Base-by-base conservation (phyloP, 2,113 vertebrate genomes). In the Aspiorhynchus laticeps region DNA sequence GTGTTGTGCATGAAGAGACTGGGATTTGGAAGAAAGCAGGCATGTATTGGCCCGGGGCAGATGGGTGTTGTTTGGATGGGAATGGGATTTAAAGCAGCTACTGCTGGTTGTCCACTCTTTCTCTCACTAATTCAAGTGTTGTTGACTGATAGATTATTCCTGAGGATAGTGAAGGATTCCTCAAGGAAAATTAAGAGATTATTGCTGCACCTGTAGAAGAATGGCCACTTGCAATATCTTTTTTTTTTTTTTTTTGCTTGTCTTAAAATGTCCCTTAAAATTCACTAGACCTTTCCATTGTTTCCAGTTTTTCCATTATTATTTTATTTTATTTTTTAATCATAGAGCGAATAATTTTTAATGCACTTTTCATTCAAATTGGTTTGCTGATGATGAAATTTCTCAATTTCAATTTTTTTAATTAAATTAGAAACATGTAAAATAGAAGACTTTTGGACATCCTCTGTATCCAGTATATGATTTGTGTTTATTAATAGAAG, bases 201-300 rank as follows among this genome's bases (percentile, higher is more conserved):
- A 90, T 67, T 59, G 46, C 69, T 89, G 87, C 90, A 90, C 56
- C 31, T 87, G 87, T 89, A 88, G 90, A 76, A 91, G 86, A 83
- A 83, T 26, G 74, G 8, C 3, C 7, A 56, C n/a, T 36, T 56
- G 26, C 17, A 17, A n/a, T 74, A 36, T 8, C 65, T 28, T n/a
- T 14, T 2, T 28, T 63, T 11, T 7, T 2, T 2, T 24, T 15
- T 33, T 21, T n/a, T n/a, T n/a, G 7, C 24, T 24, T 1, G 4
- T 43, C 71, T 14, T 7, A 76, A 48, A 46, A 46, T 19, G 2
- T 1, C 6, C 5, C 6, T 8, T 59, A 24, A 59, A 24, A 59
- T 59, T 59, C 7, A 24, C 19, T 24, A 59, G 7, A 59, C 7
- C 21, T 59, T 59, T 59, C 10, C 7, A 21, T 7, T 56, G 0